phyloP scores from a whole-genome alignment of 2,113 vertebrate species.

The Okapia johnstoni region DNA sequence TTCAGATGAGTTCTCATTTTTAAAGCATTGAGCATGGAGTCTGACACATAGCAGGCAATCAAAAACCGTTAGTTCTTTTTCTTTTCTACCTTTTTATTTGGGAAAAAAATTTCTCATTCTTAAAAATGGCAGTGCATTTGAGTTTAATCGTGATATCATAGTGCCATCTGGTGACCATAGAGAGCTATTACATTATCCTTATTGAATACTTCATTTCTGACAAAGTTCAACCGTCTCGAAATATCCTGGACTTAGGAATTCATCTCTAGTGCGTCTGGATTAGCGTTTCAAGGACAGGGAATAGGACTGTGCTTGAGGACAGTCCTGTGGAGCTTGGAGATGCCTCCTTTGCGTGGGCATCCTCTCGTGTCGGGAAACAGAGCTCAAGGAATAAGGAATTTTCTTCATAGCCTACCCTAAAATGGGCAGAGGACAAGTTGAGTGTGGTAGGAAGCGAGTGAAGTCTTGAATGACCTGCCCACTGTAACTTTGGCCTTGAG shows the following conservation, averaged over 20 bases:
- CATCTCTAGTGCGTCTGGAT: background rate
- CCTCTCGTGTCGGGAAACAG: background rate
- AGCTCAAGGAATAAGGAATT: background rate
- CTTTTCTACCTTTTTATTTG: background rate
- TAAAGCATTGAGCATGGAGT: background rate
- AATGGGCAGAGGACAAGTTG: background rate
- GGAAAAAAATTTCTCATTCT: background rate
- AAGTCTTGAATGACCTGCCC: background rate
- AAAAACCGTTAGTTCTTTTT: background rate
- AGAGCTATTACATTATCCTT: constrained; percentile 44
- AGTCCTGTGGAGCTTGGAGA: background rate
- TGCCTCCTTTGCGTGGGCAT: background rate
- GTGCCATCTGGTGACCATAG: constrained; percentile 69
- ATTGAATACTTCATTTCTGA: background rate
- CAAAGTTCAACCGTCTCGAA: background rate
- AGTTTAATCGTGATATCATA: constrained; percentile 40
- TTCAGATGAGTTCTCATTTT: background rate
- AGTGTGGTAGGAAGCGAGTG: background rate
- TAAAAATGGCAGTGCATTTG: background rate
- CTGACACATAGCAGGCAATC: background rate
- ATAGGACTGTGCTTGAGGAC: background rate
- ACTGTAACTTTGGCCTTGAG: background rate
- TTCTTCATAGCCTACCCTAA: background rate
- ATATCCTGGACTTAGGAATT: background rate
- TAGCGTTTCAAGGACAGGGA: background rate